Conservation (phyloP, 2,797 vertebrate genomes). For the Girardinus metallicus region DNA sequence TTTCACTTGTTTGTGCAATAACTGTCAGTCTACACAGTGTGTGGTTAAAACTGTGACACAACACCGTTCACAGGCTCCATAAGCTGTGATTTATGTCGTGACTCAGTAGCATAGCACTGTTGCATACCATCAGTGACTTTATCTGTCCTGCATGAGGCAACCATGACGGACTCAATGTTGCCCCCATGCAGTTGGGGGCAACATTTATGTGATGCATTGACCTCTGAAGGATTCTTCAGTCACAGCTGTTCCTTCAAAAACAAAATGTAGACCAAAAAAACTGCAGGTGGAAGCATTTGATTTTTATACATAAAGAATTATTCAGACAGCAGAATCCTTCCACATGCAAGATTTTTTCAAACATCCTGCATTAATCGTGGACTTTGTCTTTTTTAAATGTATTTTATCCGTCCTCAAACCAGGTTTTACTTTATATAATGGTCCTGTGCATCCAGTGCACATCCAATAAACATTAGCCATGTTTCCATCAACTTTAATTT, state of each 20-base stretch:
- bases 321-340: no score
- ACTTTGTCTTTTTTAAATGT: neutral
- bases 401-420: neutral
- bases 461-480: no score
- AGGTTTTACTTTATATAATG: neutral
- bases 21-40: neutral
- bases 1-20: neutral
- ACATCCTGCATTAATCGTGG: neutral
- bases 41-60: neutral
- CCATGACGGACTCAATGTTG: neutral
- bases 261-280: neutral
- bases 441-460: no score
- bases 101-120: neutral
- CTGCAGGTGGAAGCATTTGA: no score
- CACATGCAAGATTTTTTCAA: neutral
- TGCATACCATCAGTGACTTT: conserved; percentile 1
- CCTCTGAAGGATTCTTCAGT: neutral
- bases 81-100: conserved; percentile 3
- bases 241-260: conserved; percentile 1
- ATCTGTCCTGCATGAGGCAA: neutral
- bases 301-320: no score
- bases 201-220: neutral
- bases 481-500: no score
- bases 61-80: neutral
- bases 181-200: neutral